Evolutionary conservation across 2,888 invertebrate genomes (phyloP).

Genomic region (Penaeus monodon): DNA sequence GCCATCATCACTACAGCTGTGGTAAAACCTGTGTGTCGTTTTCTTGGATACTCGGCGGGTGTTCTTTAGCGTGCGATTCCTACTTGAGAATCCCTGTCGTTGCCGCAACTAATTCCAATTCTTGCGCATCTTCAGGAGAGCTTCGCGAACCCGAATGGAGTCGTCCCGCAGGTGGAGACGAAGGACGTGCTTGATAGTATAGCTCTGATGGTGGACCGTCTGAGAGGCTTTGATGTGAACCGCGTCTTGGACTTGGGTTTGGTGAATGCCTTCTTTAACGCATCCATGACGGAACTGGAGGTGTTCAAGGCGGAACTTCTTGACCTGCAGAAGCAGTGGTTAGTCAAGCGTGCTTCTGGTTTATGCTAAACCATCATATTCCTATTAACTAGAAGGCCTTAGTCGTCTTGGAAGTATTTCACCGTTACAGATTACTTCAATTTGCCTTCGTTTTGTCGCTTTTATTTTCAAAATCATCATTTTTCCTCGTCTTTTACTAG

Average conservation of each 20-base stretch:
- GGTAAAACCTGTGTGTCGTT: conserved; percentile 1
- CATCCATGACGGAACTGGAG: background rate
- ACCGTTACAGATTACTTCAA: too few relatives aligned
- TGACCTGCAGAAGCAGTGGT: conserved; percentile 17
- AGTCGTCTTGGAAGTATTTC: too few relatives aligned
- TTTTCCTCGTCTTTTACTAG: background rate
- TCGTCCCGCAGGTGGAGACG: too few relatives aligned
- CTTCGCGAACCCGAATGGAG: too few relatives aligned
- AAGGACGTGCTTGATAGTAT: too few relatives aligned
- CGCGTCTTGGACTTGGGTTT: background rate
- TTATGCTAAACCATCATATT: background rate
- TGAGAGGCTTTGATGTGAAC: conserved; percentile 1
- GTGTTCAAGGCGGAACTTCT: background rate
- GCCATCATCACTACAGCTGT: conserved; percentile 5
- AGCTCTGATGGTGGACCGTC: background rate
- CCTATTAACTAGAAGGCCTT: too few relatives aligned
- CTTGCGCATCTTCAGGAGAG: too few relatives aligned
- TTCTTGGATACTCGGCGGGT: background rate
- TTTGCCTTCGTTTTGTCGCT: too few relatives aligned
- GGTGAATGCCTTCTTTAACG: background rate
- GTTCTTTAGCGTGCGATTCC: background rate
- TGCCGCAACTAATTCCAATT: too few relatives aligned
- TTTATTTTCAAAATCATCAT: too few relatives aligned
- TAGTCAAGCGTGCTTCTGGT: background rate
- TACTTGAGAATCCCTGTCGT: background rate